Conservation (phyloP, 2,888 invertebrate species). For the Himalopsyche anomala region DNA sequence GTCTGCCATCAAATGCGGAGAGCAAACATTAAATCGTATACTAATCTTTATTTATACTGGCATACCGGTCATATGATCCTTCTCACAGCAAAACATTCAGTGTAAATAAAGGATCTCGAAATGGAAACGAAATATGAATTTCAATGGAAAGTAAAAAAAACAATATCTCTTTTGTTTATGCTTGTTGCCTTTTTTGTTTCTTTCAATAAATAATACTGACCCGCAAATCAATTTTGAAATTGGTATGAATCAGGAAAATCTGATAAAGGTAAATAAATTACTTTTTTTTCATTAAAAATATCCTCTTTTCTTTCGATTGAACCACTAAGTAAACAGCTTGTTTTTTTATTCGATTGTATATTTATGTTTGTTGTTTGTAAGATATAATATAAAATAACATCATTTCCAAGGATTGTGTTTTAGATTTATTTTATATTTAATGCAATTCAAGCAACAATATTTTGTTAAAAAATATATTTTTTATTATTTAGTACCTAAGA, state of each 20-base stretch:
- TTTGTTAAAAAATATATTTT: too few species aligned
- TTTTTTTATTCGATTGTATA: background rate
- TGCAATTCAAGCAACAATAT: too few species aligned
- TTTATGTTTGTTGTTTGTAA: background rate
- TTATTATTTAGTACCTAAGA: too few species aligned
- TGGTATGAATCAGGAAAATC: constrained; percentile 21
- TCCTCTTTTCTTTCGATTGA: background rate
- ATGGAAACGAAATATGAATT: constrained; percentile 50
- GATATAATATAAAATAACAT: background rate
- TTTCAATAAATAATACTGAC: constrained; percentile 42
- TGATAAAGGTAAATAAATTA: constrained; percentile 33
- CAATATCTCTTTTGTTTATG: constrained; percentile 41
- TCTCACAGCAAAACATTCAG: constrained; percentile 49
- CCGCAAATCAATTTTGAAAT: constrained; percentile 44
- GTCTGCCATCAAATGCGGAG: constrained; percentile 57
- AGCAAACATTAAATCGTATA: constrained; percentile 62
- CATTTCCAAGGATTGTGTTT: background rate
- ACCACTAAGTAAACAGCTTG: constrained; percentile 12
- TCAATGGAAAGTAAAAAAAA: constrained; percentile 44
- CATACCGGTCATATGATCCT: constrained; percentile 52
- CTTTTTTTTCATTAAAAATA: constrained; percentile 1
- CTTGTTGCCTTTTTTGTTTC: constrained; percentile 36
- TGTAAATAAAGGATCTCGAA: constrained; percentile 57
- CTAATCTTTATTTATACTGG: constrained; percentile 58
- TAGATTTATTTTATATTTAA: background rate